Evolutionary conservation across 30 jellyfish, hydroid and myxozoan species (phyloP), one percentile per base, ranked within the genome.

Genomic region (Turritopsis rubra): DNA sequence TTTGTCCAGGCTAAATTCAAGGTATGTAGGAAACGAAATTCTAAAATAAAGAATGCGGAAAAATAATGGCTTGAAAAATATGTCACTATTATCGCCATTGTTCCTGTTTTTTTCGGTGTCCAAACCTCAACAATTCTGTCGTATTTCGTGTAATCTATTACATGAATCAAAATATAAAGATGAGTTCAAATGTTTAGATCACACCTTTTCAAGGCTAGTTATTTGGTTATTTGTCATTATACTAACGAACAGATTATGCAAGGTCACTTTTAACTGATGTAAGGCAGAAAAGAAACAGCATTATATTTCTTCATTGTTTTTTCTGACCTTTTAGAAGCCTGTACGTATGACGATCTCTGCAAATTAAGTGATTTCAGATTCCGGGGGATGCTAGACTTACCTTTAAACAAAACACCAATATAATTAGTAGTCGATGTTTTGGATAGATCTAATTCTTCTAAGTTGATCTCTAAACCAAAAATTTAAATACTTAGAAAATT

Each of bases 1-100:
- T 68, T 68, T 22, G 77, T 68, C 77, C 77, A 68, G 21, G 77
- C 28, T 68, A 68, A 68, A 68, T 68, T 68, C 77, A 68, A 68
- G 30, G 77, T 68, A 9, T 19, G 31, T 0, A 68, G 77, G 9
- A 68, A 68, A 23, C 31, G 77, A 68, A 68, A 27, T n/a, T 23
- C 77, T 68, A 68, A 8, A 19, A 19, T 0, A 22, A 68, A 68
- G 21, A n/a, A 68, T 7, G 19, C 9, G 19, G 60, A 41, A 3
- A 3, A 41, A 41, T 5, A 41, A 3, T 3, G 13, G 9, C 60
- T 41, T 41, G 60, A n/a, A n/a, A n/a, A n/a, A n/a, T n/a, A n/a
- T n/a, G n/a, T n/a, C n/a, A n/a, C n/a, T n/a, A n/a, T n/a, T n/a
- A n/a, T n/a, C n/a, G n/a, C n/a, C n/a, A n/a, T n/a, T n/a, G n/a